Evolutionary conservation across 2,113 vertebrate genomes (phyloP), one percentile per base, ranked within the genome.

Genomic region (Ameiurus melas): DNA sequence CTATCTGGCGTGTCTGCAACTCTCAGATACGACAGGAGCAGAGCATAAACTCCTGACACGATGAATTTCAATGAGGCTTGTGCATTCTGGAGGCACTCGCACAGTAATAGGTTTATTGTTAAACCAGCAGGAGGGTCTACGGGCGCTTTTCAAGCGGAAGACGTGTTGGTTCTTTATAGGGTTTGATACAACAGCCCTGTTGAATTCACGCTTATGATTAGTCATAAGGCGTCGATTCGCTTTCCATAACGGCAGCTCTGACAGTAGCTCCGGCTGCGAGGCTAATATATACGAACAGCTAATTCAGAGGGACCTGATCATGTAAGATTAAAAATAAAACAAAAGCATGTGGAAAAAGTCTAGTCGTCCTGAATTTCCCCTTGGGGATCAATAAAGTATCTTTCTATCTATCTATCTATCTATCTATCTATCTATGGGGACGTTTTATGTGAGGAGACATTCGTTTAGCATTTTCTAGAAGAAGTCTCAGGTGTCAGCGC

Each of bases 51-150:
- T 85, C 84, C 86, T 73, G 87, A 86, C 68, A n/a, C 73, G 43
- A 86, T 84, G 88, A 73, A 83, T 89, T 88, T 78, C 71, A 90
- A 90, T 58, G 58, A 81, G 57, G 60, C 33, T 81, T 83, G 60
- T 30, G 36, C 53, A 33, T 73, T 75, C 64, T 81, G 47, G 73
- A 85, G 84, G 8, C 83, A 5, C 47, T 79, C 27, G 51, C 47
- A 7, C 27, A 82, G 80, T 60, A 58, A 36, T 22, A 60, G n/a
- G 55, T 60, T 82, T 60, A 60, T 30, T 82, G 30, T 39, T 58
- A 9, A 58, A 81, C 1, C 78, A 20, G n/a, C n/a, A 57, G 78
- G n/a, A 17, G 8, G 58, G 7, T 20, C 16, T 33, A 81, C 53
- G 2, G 19, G 77, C 12, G 13, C 25, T 78, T 78, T 51, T 51